Base-by-base conservation (phyloP, 2,113 vertebrate species). In the Paedocypris sp. region DNA sequence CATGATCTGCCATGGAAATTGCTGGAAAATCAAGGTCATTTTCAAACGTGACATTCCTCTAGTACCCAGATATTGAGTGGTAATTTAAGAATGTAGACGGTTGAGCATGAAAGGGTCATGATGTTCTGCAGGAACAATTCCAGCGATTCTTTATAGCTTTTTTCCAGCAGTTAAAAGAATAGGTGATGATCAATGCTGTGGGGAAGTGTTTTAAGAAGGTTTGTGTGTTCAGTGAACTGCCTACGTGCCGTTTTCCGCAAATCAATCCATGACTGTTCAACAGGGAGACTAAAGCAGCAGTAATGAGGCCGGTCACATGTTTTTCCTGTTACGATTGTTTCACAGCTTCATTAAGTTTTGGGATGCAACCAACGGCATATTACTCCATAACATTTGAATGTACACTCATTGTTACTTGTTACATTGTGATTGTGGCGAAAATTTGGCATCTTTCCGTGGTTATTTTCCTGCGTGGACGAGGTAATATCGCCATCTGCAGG, bases 301-400 rank as follows among this genome's bases (percentile, higher is more conserved):
- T 29, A 45, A 46, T 50, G 46, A 32, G 43, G 18, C 23, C 2
- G 38, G 20, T 9, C 25, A 13, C 52, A 39, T 46, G 22, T 32
- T 58, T 41, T 29, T 23, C 36, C 33, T 45, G 41, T 47, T 35
- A 51, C 41, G 32, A 16, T 22, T 28, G 23, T 42, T 29, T 59
- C 53, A 52, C 11, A 33, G 32, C 23, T 43, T 63, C 39, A 56
- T 57, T 57, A 69, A 29, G 12, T 64, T 39, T 47, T 46, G 47
- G 41, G 56, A 57, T 48, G 45, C 32, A 31, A 51, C 52, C 50
- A 63, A 64, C 35, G n/a, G 60, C 20, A 19, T 31, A n/a, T 42
- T 41, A 46, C 36, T 18, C 20, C 28, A n/a, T n/a, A n/a, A n/a
- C n/a, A n/a, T n/a, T n/a, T n/a, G n/a, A n/a, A n/a, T n/a, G n/a